Evolutionary conservation across 2,797 vertebrate species (phyloP).

Genomic region (Octomys mimax): DNA sequence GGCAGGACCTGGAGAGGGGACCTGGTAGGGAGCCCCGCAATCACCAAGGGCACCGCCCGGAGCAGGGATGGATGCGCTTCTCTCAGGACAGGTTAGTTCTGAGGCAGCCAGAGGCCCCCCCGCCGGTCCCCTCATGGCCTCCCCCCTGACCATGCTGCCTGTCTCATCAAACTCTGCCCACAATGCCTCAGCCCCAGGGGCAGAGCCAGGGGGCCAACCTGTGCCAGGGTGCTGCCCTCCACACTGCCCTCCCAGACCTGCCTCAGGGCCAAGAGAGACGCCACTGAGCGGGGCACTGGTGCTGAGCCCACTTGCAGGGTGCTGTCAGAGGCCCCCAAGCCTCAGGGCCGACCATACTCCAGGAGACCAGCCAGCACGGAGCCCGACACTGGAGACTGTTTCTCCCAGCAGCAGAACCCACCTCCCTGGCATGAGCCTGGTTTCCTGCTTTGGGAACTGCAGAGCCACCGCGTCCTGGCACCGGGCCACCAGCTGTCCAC

Average conservation of each 20-base stretch:
- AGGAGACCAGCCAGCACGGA: background rate
- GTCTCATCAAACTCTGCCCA: background rate
- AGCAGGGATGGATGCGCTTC: background rate
- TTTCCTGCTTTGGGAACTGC: background rate
- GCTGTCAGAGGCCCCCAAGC: background rate
- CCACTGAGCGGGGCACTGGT: background rate
- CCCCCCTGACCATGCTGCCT: background rate
- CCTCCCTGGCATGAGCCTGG: background rate
- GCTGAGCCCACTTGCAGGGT: background rate
- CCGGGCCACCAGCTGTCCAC: background rate
- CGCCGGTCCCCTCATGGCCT: background rate
- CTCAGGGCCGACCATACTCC: background rate
- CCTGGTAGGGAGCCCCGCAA: background rate
- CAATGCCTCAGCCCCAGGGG: too few relatives aligned
- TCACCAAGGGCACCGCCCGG: background rate
- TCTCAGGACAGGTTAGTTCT: background rate
- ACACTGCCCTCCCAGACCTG: background rate
- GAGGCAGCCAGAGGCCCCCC: background rate
- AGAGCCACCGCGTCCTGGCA: background rate
- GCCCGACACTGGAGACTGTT: accelerated
- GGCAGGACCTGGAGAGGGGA: background rate
- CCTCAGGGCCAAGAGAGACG: background rate
- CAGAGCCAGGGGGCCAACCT: background rate
- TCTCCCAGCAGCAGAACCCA: background rate
- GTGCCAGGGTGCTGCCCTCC: accelerated